Percentiles rank a stretch among this genome's conserved stretches.
Conservation (phyloP, 1,140 invertebrate genomes). For the Nebria ingens region DNA sequence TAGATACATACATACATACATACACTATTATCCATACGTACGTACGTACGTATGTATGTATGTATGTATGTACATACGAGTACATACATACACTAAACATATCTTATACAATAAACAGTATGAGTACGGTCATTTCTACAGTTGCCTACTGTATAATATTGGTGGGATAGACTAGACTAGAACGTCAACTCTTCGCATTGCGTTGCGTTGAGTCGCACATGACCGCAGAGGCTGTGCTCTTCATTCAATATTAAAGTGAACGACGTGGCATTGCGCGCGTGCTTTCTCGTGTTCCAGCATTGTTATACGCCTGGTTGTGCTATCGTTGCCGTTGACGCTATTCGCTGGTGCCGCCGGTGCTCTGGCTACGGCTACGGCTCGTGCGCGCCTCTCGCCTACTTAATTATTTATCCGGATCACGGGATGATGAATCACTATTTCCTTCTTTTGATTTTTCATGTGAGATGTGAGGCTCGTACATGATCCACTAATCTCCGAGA, state of each 20-base stretch:
- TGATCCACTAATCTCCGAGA: neutral
- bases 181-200: too few species aligned
- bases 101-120: too few species aligned
- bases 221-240: neutral
- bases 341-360: neutral
- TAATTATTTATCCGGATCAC: slow-evolving; percentile 4
- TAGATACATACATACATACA: neutral
- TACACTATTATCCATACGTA: neutral
- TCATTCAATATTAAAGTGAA: slow-evolving; percentile 6
- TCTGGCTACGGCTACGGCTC: too few species aligned
- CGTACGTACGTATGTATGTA: too few species aligned
- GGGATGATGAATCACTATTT: slow-evolving; percentile 1
- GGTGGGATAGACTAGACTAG: too few species aligned
- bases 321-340: neutral
- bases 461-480: neutral
- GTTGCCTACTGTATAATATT: too few species aligned
- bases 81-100: too few species aligned
- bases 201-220: neutral
- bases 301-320: neutral
- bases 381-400: neutral
- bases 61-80: too few species aligned
- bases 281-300: neutral
- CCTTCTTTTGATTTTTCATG: slow-evolving; percentile 2
- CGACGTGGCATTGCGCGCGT: neutral
- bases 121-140: too few species aligned